These are phyloP conservation scores for Euwallacea fornicatus DNA, from an alignment of 1,140 invertebrate genomes.

Conservation along the genomic window DNA sequence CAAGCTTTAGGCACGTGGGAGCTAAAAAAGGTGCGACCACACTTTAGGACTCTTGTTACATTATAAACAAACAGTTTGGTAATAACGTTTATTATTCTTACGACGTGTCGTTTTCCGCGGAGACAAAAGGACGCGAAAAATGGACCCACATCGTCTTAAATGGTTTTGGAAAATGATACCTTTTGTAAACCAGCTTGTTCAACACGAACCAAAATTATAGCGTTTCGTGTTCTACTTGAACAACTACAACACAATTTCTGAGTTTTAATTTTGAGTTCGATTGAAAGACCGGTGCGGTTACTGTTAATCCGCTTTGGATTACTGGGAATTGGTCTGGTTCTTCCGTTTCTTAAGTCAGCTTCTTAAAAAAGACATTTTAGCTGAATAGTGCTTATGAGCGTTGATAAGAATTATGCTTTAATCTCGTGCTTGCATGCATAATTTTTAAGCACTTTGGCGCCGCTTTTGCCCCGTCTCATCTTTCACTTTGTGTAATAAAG, in stretches of 20 bases:
- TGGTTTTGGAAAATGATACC: conserved; percentile 34
- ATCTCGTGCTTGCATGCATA: background rate
- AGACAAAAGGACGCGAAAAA: conserved; percentile 33
- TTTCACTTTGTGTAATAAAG: conserved; percentile 15
- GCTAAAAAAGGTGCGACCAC: conserved; percentile 32
- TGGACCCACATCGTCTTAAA: conserved; percentile 20
- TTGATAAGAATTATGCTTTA: background rate
- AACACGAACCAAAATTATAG: conserved; percentile 25
- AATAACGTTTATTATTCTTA: conserved; percentile 34
- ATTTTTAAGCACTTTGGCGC: conserved; percentile 14
- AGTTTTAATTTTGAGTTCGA: background rate
- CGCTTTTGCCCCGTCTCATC: conserved; percentile 11
- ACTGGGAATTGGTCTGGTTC: too few species aligned
- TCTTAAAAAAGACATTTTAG: background rate
- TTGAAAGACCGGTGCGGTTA: too few species aligned
- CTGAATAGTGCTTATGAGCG: background rate
- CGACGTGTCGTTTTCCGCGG: conserved; percentile 28
- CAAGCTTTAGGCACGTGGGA: conserved; percentile 5
- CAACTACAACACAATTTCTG: background rate
- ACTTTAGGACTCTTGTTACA: conserved; percentile 31
- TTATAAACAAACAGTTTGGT: conserved; percentile 35
- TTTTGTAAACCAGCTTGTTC: conserved; percentile 31
- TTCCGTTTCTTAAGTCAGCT: too few species aligned
- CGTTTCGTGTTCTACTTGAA: conserved; percentile 13
- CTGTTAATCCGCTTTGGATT: too few species aligned